Percentiles rank a stretch among this genome's conserved stretches.
phyloP scores from a whole-genome alignment of 2,113 vertebrate genomes.

The Pelecanus crispus region DNA sequence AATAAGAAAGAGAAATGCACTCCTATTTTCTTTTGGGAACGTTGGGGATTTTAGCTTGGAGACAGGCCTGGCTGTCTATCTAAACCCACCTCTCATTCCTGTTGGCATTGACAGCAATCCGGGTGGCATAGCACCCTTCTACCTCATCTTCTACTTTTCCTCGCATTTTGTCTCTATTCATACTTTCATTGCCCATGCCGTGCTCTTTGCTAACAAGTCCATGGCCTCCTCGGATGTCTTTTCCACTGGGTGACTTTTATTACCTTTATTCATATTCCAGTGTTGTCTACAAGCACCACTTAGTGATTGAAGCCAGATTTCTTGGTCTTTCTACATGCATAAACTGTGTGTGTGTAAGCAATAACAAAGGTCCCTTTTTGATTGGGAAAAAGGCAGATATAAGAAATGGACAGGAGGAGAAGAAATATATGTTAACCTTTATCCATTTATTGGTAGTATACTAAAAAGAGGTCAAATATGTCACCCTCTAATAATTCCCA shows the following conservation, averaged over 20 bases:
- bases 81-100: background rate
- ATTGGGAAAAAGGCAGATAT: background rate
- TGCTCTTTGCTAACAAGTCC: background rate
- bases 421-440: background rate
- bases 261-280: background rate
- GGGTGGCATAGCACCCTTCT: background rate
- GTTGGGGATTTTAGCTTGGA: background rate
- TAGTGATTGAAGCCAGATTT: background rate
- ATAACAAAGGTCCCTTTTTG: background rate
- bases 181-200: background rate
- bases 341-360: background rate
- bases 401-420: background rate
- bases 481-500: background rate
- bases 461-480: background rate
- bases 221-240: background rate
- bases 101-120: background rate
- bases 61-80: background rate
- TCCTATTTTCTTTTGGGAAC: background rate
- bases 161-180: background rate
- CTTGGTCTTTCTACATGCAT: background rate
- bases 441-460: background rate
- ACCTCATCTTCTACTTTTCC: background rate
- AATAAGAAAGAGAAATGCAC: constrained; percentile 3
- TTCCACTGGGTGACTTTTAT: background rate
- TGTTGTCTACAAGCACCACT: background rate